phyloP scores from a whole-genome alignment of 2,888 invertebrate species.

The Lamproptera curius region DNA sequence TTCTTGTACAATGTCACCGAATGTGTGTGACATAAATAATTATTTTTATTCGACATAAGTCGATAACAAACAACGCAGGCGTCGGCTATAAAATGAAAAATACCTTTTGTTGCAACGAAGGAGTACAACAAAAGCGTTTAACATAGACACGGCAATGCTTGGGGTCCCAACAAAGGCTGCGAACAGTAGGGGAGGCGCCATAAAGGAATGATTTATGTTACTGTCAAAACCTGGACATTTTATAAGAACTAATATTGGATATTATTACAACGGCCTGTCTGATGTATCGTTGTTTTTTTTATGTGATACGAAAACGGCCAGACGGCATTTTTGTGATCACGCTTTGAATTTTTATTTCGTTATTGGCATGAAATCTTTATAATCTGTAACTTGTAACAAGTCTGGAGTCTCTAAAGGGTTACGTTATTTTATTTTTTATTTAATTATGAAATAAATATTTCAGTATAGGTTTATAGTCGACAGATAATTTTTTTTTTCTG shows the following conservation, averaged over 20 bases:
- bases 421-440: too few relatives aligned
- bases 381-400: too few relatives aligned
- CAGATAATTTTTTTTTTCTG: too few relatives aligned
- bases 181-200: constrained; percentile 51
- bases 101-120: constrained; percentile 8
- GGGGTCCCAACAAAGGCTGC: constrained; percentile 49
- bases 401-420: too few relatives aligned
- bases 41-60: background rate
- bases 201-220: constrained; percentile 67
- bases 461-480: too few relatives aligned
- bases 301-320: constrained; percentile 23
- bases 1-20: too few relatives aligned
- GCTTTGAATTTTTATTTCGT: too few relatives aligned
- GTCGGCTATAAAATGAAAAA: constrained; percentile 1
- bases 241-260: constrained; percentile 30
- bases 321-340: background rate
- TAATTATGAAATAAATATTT: too few relatives aligned
- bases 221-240: constrained; percentile 45
- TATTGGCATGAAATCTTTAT: too few relatives aligned
- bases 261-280: constrained; percentile 19
- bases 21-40: background rate
- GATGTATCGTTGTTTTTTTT: constrained; percentile 1
- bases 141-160: constrained; percentile 36
- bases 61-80: background rate
- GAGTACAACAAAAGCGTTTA: constrained; percentile 22